phyloP scores from a whole-genome alignment of 2,888 invertebrate genomes.

The Laspeyria flexula region DNA sequence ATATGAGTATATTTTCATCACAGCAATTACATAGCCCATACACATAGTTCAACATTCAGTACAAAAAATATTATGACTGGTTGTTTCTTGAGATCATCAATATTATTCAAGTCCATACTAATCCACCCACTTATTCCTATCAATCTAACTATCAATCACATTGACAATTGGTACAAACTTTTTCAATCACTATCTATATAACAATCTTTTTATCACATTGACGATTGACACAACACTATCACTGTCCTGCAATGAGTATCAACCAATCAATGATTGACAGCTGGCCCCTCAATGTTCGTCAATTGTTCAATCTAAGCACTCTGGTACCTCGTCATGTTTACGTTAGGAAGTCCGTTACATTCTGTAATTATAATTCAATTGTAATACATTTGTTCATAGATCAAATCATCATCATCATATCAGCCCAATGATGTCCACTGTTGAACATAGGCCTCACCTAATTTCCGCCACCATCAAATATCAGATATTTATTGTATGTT shows the following conservation, averaged over 20 bases:
- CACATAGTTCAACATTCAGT: slow-evolving; percentile 1
- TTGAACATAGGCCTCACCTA: no score
- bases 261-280: slow-evolving; percentile 13
- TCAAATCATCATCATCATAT: no score
- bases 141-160: slow-evolving; percentile 32
- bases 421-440: no score
- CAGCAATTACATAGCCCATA: not conserved
- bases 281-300: slow-evolving; percentile 24
- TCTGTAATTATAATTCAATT: slow-evolving; percentile 18
- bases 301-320: slow-evolving; percentile 4
- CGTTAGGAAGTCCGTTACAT: slow-evolving; percentile 5
- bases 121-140: slow-evolving; percentile 18
- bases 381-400: no score
- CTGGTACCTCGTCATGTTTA: not conserved
- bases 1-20: no score
- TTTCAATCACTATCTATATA: slow-evolving; percentile 7
- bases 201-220: slow-evolving; percentile 1
- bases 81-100: slow-evolving; percentile 33
- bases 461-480: no score
- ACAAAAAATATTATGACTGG: slow-evolving; percentile 22
- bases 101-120: slow-evolving; percentile 11
- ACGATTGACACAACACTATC: slow-evolving; percentile 11
- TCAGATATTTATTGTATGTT: no score
- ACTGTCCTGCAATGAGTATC: slow-evolving; percentile 10
- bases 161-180: slow-evolving; percentile 34